Evolutionary conservation across 2,888 invertebrate genomes (phyloP), one percentile per base, ranked within the genome.

Genomic region (Lacanobia wlatinum): DNA sequence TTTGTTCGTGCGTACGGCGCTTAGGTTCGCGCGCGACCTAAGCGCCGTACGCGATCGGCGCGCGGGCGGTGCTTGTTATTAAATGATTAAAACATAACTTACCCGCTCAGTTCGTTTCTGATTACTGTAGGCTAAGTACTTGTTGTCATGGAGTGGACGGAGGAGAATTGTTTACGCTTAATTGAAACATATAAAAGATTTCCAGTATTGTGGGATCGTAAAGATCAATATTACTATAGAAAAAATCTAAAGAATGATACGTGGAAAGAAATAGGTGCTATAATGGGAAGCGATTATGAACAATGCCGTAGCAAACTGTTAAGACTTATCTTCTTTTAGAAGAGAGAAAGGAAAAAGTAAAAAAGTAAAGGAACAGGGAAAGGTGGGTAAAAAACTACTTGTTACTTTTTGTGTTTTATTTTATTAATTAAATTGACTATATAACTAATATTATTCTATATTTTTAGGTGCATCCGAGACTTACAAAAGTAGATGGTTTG

Each of bases 401-500:
- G 28, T 48, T 61, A 61, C 46, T 61, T 61, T 61, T 61, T 63
- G 34, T 53, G 40, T 55, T 61, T 61, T 46, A 48, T 61, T 48
- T 46, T 61, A 61, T 61, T 61, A 61, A 61, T 61, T 61, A 61
- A 61, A 61, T 61, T 61, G 61, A 48, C 61, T 61, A 48, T 48
- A 28, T 61, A 8, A 61, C 61, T 61, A 61, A 61, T 61, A 48
- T 61, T 61, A 61, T 61, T 61, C 46, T 48, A 67, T 48, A 61
- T 67, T 67, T 67, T 3, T 56, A 70, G 70, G 70, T 7, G 64
- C 58, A 63, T 63, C 56, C 48, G 64, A 70, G 61, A 56, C 62
- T 53, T 69, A 69, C 68, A 68, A 58, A 68, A 70, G 70, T 63
- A 63, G 62, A 63, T 71, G 65, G 65, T 71, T 65, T 65, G 65